Evolutionary conservation across 2,888 invertebrate genomes (phyloP).

Genomic region (Pseudococcus jackbeardsleyi): DNA sequence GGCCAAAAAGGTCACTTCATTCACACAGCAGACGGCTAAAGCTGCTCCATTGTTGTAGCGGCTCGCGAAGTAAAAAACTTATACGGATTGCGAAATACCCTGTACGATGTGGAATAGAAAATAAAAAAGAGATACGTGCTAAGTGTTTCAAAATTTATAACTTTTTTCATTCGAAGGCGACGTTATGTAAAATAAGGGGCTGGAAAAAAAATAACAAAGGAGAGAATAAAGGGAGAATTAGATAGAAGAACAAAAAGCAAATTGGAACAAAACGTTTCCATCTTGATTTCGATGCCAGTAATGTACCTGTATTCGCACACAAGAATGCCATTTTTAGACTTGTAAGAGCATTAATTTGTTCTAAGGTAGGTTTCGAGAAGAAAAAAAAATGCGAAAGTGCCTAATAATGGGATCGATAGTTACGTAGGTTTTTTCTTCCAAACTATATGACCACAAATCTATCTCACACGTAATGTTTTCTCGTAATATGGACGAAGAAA

Average conservation of each 20-base stretch:
- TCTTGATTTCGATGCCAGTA: neutral
- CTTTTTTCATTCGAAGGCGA: neutral
- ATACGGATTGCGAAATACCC: neutral
- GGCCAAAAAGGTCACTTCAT: slow-evolving; percentile 28
- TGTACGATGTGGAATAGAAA: neutral
- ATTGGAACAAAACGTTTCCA: neutral
- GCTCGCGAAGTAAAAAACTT: neutral
- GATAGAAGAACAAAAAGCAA: neutral
- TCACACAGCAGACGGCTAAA: slow-evolving; percentile 30
- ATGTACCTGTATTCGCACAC: no score
- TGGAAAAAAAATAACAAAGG: neutral
- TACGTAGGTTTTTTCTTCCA: neutral
- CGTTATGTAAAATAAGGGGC: neutral
- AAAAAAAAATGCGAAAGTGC: neutral
- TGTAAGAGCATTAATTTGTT: neutral
- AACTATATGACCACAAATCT: neutral
- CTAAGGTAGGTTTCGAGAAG: neutral
- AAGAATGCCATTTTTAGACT: no score
- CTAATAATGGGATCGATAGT: neutral
- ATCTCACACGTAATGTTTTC: neutral
- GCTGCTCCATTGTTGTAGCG: neutral
- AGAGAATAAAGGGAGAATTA: neutral
- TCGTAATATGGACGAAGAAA: neutral
- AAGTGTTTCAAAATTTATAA: neutral
- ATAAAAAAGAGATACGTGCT: neutral